phyloP scores from a whole-genome alignment of 2,113 vertebrate species.

The Alligator mississippiensis region DNA sequence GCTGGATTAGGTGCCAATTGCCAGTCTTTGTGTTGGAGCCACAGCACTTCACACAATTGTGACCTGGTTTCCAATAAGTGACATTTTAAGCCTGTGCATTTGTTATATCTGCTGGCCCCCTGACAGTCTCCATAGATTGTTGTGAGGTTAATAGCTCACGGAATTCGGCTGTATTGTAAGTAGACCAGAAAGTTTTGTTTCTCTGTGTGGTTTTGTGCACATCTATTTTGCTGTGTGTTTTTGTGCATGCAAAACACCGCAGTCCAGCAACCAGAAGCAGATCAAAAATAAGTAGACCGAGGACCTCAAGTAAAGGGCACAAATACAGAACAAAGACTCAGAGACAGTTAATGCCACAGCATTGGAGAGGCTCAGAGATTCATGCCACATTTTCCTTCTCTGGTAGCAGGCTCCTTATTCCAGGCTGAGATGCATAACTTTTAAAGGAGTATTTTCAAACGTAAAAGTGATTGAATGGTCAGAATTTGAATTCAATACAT shows the following conservation, averaged over 20 bases:
- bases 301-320: neutral
- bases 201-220: too few species aligned
- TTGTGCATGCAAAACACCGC: neutral
- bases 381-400: neutral
- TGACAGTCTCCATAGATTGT: neutral
- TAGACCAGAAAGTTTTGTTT: neutral
- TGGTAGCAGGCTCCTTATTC: fast-evolving
- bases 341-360: neutral
- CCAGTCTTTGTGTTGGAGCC: too few species aligned
- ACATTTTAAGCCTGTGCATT: neutral
- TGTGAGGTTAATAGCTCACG: neutral
- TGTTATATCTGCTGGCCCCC: too few species aligned
- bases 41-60: too few species aligned
- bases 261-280: neutral
- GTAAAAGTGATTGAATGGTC: neutral
- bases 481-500: neutral
- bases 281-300: neutral
- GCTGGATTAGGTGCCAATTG: too few species aligned
- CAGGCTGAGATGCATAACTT: neutral
- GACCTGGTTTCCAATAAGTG: too few species aligned
- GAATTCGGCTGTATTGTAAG: neutral
- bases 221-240: too few species aligned
- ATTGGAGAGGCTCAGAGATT: neutral
- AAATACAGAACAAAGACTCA: neutral
- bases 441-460: neutral